phyloP scores from a whole-genome alignment of 2,113 vertebrate genomes.

The Prinia subflava region DNA sequence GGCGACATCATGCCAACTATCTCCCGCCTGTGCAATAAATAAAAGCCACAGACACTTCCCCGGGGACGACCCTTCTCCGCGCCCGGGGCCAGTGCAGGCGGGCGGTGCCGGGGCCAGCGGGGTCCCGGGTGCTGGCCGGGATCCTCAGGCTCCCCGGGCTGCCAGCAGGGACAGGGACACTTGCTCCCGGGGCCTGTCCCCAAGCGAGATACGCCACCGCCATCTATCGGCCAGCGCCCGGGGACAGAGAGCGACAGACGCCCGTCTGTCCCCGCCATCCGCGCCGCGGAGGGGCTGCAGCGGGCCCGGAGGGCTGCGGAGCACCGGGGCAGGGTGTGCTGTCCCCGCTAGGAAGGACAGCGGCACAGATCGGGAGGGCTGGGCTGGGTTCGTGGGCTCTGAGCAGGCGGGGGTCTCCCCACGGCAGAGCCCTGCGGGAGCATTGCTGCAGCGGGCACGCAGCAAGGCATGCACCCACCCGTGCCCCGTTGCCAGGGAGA shows the following conservation, averaged over 20 bases:
- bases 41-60: not conserved
- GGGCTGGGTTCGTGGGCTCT: not conserved
- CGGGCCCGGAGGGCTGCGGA: not conserved
- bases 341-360: not conserved
- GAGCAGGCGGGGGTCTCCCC: not conserved
- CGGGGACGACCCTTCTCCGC: fast-evolving
- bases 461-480: too few species aligned
- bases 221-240: constrained; percentile 30
- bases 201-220: constrained; percentile 36
- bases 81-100: not conserved
- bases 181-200: not conserved
- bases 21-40: not conserved
- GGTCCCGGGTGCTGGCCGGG: not conserved
- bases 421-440: not conserved
- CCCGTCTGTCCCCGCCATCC: not conserved
- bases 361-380: not conserved
- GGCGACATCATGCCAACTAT: not conserved
- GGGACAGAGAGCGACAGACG: not conserved
- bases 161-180: not conserved
- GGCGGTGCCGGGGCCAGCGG: not conserved
- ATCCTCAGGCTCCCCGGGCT: not conserved
- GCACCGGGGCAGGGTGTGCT: not conserved
- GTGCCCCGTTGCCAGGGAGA: not conserved
- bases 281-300: not conserved
- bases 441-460: fast-evolving